phyloP scores from a whole-genome alignment of 2,888 invertebrate genomes.

The Cheilosia vulpina region DNA sequence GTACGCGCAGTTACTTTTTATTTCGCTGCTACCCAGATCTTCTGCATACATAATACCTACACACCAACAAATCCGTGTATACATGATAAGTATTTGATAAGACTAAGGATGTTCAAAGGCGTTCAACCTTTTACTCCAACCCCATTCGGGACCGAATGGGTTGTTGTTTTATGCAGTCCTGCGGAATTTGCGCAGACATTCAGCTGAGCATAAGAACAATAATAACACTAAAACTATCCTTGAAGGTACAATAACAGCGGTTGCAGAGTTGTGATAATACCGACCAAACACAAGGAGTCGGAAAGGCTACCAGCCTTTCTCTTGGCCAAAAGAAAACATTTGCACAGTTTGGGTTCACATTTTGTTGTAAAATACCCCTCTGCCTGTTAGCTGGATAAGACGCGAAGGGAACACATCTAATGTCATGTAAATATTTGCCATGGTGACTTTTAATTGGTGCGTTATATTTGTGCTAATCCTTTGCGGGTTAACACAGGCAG shows the following conservation, averaged over 20 bases:
- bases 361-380: conserved; percentile 26
- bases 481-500: conserved; percentile 21
- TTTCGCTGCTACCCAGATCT: conserved; percentile 8
- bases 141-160: background rate
- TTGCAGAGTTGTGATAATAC: conserved; percentile 31
- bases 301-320: background rate
- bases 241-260: conserved; percentile 34
- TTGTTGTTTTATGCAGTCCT: conserved; percentile 56
- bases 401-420: conserved; percentile 48
- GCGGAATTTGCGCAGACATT: conserved; percentile 55
- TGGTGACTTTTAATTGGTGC: conserved; percentile 73
- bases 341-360: conserved; percentile 24
- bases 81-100: conserved; percentile 62
- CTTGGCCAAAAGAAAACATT: conserved; percentile 51
- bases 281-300: background rate
- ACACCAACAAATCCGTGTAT: conserved; percentile 38
- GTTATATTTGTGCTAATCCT: conserved; percentile 59
- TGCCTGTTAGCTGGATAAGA: background rate
- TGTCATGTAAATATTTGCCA: conserved; percentile 71
- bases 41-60: background rate
- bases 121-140: conserved; percentile 36
- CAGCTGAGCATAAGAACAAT: conserved; percentile 30
- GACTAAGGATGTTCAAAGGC: conserved; percentile 39
- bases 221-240: conserved; percentile 48
- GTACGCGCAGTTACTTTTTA: conserved; percentile 53